Base-by-base conservation (phyloP, 2,888 invertebrate genomes). In the Agrotis puta region DNA sequence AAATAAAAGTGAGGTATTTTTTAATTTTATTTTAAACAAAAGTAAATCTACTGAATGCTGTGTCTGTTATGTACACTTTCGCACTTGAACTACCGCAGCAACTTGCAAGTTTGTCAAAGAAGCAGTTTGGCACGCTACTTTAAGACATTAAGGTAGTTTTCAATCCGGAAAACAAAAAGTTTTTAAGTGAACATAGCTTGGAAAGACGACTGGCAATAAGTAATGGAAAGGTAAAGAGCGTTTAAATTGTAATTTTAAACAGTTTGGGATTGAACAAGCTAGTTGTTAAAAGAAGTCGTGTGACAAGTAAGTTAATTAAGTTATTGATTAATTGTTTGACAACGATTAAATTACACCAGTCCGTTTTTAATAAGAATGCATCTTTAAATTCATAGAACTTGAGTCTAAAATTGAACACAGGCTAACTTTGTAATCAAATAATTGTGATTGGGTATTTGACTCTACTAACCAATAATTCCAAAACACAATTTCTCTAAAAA, bases 101-200 rank as follows among this genome's bases (percentile, higher is more conserved):
- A 27, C 7, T 58, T 50, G 27, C 13, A 53, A 70, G 11, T 63
- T 63, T 63, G 14, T 39, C 45, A 47, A 63, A 24, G 5, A 47
- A 47, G n/a, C n/a, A 14, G 47, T 39, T 74, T 14, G 18, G 20
- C 18, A 20, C 18, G 7, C 18, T 53, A 39, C 45, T 47, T 16
- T 33, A 45, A 51, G 16, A 22, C 16, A 22, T 43, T 20, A 22
- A n/a, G 7, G 3, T 51, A 22, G 18, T 45, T 45, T 18, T 22
- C 11, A 22, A 3, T 14, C 11, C n/a, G 11, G 3, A 45, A 43
- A 24, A 13, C 11, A 6, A n/a, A 64, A 53, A 39, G 24, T 70
- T 24, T 47, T 1, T 2, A 9, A 47, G 13, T 4, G 20, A 54
- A 47, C 20, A 18, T 47, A 47, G 45, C 50, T 72, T 9, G 7